Base-by-base conservation (phyloP, 2,797 vertebrate genomes). In the Dromococcyx pavoninus region DNA sequence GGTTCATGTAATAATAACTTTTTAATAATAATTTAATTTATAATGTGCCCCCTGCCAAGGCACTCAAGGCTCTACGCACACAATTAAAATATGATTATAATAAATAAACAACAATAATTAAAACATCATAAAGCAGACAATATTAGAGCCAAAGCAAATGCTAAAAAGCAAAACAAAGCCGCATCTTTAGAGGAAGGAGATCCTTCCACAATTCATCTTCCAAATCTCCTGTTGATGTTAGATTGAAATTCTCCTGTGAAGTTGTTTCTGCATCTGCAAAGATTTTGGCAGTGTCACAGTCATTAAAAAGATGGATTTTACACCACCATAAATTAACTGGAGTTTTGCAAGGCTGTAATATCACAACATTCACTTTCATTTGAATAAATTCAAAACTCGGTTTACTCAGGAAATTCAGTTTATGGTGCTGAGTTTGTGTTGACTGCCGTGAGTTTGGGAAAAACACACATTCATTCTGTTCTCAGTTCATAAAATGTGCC, bases 81-180 rank as follows among this genome's bases (percentile, higher is more conserved):
- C 97, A 96, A 97, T 97, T 97, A 97, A 97, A 97, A 95, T 96
- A 97, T 93, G 88, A 97, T 97, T 93, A 95, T 77, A 96, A 97
- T 97, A 97, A 97, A 97, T 97, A 96, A 97, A 94, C 93, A 96
- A 82, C 96, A 96, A 97, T 97, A 97, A 97, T 97, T 97, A 97
- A 97, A 97, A 96, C 96, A 97, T 97, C 95, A 96, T 97, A 97
- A 97, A 97, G 81, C 92, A 96, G 95, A 80, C 93, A 91, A 70
- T 72, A 75, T 82, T 77, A 86, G 88, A 93, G 93, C 81, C 91
- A 91, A 96, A 28, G 53, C 93, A 94, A 95, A 95, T 53, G 86
- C 82, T 92, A 85, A 92, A 94, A 89, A 94, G 86, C 84, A 93
- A 94, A 94, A 93, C 94, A 95, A 92, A 95, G 73, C 95, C 89